phyloP scores from a whole-genome alignment of 2,888 invertebrate species.

The Mythimna impura region DNA sequence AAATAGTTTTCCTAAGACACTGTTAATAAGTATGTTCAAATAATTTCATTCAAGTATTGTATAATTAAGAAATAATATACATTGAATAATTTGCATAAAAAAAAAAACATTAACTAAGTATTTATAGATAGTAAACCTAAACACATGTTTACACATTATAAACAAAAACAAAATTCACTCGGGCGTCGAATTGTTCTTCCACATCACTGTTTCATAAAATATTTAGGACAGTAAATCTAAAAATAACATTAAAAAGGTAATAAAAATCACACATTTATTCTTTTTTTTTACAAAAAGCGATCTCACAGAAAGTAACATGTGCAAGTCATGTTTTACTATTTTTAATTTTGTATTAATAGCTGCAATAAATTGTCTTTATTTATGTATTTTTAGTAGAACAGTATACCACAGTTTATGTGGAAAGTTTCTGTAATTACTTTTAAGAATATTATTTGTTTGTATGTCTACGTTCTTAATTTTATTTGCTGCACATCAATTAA shows the following conservation, averaged over 20 bases:
- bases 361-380: not conserved
- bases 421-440: not conserved
- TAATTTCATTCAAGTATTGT: no score
- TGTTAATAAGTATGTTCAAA: no score
- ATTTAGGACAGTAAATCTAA: not conserved
- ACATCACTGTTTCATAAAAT: no score
- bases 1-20: no score
- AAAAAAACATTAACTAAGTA: no score
- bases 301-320: conserved; percentile 47
- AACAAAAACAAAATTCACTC: no score
- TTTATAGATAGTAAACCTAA: no score
- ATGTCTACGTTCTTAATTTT: not conserved
- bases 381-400: not conserved
- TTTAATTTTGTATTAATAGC: not conserved
- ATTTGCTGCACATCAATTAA: not conserved
- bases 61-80: no score
- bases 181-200: not conserved
- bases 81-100: no score
- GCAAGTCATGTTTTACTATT: conserved; percentile 43
- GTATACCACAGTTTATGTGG: not conserved
- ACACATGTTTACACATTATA: no score
- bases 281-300: conserved; percentile 8
- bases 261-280: not conserved
- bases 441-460: not conserved
- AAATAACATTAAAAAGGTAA: not conserved